A percentile compares a stretch with the other conserved stretches of the same genome.
phyloP scores from a whole-genome alignment of 2,888 invertebrate genomes.

The Campaea margaritaria region DNA sequence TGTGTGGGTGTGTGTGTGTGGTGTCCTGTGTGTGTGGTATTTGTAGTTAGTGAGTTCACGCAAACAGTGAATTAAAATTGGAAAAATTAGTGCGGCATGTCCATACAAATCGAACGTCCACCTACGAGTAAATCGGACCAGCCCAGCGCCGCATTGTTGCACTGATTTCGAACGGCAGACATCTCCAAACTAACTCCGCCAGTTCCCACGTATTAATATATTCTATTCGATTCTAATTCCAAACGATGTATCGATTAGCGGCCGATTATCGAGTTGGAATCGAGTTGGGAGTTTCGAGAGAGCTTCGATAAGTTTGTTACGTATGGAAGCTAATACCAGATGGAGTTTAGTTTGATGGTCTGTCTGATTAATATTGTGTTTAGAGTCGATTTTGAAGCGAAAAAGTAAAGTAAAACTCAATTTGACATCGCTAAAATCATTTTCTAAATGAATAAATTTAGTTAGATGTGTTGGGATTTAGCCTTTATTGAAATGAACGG shows the following conservation, averaged over 20 bases:
- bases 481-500: neutral
- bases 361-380: neutral
- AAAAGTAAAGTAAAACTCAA: too few relatives aligned
- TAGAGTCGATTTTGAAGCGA: neutral
- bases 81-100: constrained; percentile 39
- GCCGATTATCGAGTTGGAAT: constrained; percentile 42
- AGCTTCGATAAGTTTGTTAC: constrained; percentile 19
- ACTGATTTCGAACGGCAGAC: constrained; percentile 78
- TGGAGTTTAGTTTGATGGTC: neutral
- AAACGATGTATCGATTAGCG: constrained; percentile 77
- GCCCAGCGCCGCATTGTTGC: constrained; percentile 77
- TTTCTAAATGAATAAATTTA: too few relatives aligned
- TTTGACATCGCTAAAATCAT: too few relatives aligned
- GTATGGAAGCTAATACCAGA: neutral
- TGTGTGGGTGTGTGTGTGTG: too few relatives aligned
- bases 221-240: constrained; percentile 81
- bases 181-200: constrained; percentile 79
- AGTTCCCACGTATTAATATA: constrained; percentile 83
- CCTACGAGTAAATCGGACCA: constrained; percentile 77
- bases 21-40: too few relatives aligned
- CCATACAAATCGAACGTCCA: constrained; percentile 58
- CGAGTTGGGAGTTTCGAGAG: constrained; percentile 33
- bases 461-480: too few relatives aligned
- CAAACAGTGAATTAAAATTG: neutral
- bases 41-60: too few relatives aligned